Evolutionary conservation across 2,113 vertebrate species (phyloP), one percentile per base, ranked within the genome.

Genomic region (Hylia prasina): DNA sequence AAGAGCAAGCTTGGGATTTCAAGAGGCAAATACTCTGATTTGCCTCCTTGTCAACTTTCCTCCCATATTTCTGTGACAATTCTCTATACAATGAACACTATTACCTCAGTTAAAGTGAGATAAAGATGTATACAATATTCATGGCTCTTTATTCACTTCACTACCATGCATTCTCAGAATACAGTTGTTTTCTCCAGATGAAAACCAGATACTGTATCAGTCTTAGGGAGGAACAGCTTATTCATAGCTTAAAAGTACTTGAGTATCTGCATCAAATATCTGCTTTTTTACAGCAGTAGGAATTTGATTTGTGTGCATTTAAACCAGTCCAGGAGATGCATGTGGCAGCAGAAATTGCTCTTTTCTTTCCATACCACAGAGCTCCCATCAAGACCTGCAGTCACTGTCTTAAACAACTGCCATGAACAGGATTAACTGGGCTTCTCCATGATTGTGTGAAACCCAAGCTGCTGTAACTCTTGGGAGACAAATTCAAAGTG

Each of bases 81-180:
- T 66, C 88, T 92, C 63, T 87, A 93, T 86, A 80, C 78, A 87
- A 69, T 40, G 63, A 97, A 90, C 89, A 94, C 69, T 39, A 73
- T 10, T 73, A 31, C 28, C 33, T 50, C 63, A 60, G 70, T 64
- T 86, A 81, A 93, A 95, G 93, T 40, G 58, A 97, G 24, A 37
- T 84, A 91, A 80, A 90, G 57, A 39, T 35, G 47, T 72, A 79
- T 63, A 65, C 8, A 71, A 91, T 64, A 88, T 69, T 87, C 84
- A 54, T 18, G 61, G 76, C 64, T 90, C 66, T 58, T 93, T 81
- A 76, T 73, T 90, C n/a, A 85, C 69, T 93, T 94, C 72, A 87
- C 91, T 94, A 90, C 89, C 24, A 14, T 35, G 71, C 80, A 93
- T 87, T 96, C 85, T 93, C 95, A 82, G 81, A 87, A 96, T 95